Base-by-base conservation (phyloP, 2,888 invertebrate genomes). In the Dione vanillae region DNA sequence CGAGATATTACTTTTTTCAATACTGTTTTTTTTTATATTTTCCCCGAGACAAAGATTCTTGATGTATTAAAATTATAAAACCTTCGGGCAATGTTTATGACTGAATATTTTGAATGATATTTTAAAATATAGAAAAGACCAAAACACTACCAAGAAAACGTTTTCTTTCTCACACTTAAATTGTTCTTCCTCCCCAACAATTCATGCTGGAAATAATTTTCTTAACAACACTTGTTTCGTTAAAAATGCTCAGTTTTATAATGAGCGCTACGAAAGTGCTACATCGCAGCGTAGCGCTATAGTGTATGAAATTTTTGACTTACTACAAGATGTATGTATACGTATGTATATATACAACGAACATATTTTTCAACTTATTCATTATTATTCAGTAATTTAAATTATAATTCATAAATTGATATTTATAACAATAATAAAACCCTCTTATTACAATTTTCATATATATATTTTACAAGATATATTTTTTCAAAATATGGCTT, bases 241-340 rank as follows among this genome's bases (percentile, higher is more conserved):
- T 68, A 68, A 73, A 70, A 73, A 73, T 73, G 67, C 67, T 68
- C 67, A 70, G 67, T 73, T 65, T 56, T 67, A 68, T 73, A 68
- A 73, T 73, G 70, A 70, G 64, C 64, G 72, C 67, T 72, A 59
- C 58, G 70, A 65, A 65, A 70, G 67, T 67, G 62, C 68, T 69
- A 70, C 64, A 56, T 69, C 62, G 51, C n/a, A n/a, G n/a, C 62
- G 68, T 56, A 54, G 54, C 54, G 37, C 40, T 52, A 37, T 10
- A 19, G 40, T 56, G 41, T 14, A 41, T 27, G 12, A 8, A 19
- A 6, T 51, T 64, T 64, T 62, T 45, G 7, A 40, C 9, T 40
- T 37, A 37, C 37, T n/a, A n/a, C n/a, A n/a, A 27, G 27, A 27
- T 2, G 5, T 27, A 27, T 27, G 5, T 27, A 27, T 27, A 27